Evolutionary conservation across 2,797 vertebrate genomes (phyloP), one percentile per base, ranked within the genome.

Genomic region (Benthosema pterotum): DNA sequence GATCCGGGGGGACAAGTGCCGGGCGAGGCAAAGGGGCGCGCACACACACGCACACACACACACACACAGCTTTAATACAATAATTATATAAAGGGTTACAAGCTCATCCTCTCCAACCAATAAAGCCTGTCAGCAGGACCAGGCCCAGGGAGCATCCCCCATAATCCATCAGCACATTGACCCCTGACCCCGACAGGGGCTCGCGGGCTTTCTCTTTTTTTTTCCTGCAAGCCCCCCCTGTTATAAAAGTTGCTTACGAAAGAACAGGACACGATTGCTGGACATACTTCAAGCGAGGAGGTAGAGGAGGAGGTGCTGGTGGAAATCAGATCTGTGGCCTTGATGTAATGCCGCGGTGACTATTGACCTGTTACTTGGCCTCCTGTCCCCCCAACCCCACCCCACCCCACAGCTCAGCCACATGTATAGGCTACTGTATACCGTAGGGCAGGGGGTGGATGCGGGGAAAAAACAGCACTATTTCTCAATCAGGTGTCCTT

Each of bases 51-150:
- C n/a, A n/a, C n/a, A n/a, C n/a, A n/a, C n/a, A n/a, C n/a, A n/a
- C n/a, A n/a, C n/a, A n/a, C n/a, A n/a, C 74, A 92, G 90, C 94
- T 93, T 93, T 98, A 98, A 98, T 97, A 95, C 97, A 98, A 99
- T 98, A 98, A 98, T 98, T 97, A 96, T 96, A 98, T 98, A 95
- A 98, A 97, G 95, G 96, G 93, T 94, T 96, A 97, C 95, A 95
- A 94, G 95, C 95, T 96, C 96, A 96, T 98, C 96, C 94, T 96
- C 94, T n/a, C 92, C 83, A 87, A 94, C 96, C 95, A 98, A 97
- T 98, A 96, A 96, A 96, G 94, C 90, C 95, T 97, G 97, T 97
- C 96, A 97, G 89, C 95, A 93, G 92, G 93, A 86, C 89, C 93
- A 88, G 91, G 93, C 92, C 92, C 92, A 89, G 84, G 84, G 78